Percentiles rank a stretch among this genome's conserved stretches.
These are phyloP conservation scores for Luffia ferchaultella DNA, from an alignment of 2,888 invertebrate genomes.

Conservation along the genomic window DNA sequence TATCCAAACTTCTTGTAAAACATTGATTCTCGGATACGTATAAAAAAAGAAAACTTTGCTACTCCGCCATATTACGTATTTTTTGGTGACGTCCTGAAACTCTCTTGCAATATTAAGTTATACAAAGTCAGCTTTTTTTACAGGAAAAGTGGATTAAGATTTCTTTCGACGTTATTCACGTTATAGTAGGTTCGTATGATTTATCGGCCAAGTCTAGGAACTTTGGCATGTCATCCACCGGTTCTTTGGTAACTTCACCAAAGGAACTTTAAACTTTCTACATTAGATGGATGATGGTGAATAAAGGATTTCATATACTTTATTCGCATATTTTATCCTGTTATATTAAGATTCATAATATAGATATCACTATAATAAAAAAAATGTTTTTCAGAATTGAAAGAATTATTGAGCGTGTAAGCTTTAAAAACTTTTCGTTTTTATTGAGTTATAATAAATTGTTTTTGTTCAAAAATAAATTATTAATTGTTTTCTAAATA, in stretches of 20 bases:
- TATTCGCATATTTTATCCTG: conserved; percentile 1
- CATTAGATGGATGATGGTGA: conserved; percentile 40
- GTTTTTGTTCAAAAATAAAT: too few relatives aligned
- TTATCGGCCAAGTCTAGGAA: conserved; percentile 54
- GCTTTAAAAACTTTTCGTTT: too few relatives aligned
- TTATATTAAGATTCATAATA: background rate
- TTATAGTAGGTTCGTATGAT: conserved; percentile 50
- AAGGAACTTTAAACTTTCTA: conserved; percentile 54
- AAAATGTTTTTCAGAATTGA: too few relatives aligned
- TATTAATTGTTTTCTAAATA: too few relatives aligned
- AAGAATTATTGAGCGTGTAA: too few relatives aligned
- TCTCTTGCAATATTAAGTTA: conserved; percentile 25
- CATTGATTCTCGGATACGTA: conserved; percentile 23
- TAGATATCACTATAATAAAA: too few relatives aligned
- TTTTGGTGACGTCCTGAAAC: conserved; percentile 14
- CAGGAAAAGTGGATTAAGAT: conserved; percentile 58
- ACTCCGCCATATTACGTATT: conserved; percentile 36
- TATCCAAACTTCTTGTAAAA: conserved; percentile 15
- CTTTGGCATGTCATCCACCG: conserved; percentile 57
- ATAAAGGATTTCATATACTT: conserved; percentile 8
- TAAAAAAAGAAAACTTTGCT: conserved; percentile 17
- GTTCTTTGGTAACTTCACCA: conserved; percentile 43
- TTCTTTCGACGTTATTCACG: conserved; percentile 48
- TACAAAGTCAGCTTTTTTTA: conserved; percentile 34
- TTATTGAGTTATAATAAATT: too few relatives aligned